phyloP scores from a whole-genome alignment of 2,797 vertebrate species.

The Platalea minor region DNA sequence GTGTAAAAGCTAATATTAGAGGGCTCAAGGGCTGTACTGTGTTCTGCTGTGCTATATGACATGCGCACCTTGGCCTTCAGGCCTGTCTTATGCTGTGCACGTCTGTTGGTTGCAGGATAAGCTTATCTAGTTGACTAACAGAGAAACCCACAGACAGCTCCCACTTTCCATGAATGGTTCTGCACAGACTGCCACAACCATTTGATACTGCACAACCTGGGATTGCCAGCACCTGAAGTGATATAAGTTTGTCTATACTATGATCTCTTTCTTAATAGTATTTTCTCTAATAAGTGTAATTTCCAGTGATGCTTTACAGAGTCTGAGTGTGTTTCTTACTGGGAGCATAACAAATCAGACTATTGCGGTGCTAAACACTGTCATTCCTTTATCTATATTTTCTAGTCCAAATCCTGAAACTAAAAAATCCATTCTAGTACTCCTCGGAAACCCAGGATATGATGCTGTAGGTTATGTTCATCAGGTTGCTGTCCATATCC shows the following conservation, averaged over 20 bases:
- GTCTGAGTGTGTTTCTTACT: not conserved
- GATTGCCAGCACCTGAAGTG: not conserved
- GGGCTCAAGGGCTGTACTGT: not conserved
- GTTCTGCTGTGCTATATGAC: not conserved
- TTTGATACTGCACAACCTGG: not conserved
- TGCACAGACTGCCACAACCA: not conserved
- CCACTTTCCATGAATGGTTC: not conserved
- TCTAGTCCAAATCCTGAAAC: not conserved
- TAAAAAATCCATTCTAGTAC: not conserved
- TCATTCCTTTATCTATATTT: not conserved
- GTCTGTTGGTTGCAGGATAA: not conserved
- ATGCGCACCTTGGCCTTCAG: not conserved
- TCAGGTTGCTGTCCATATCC: not conserved
- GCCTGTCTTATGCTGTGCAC: rapidly evolving
- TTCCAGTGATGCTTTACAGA: not conserved
- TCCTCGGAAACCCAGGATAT: not conserved
- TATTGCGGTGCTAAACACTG: not conserved
- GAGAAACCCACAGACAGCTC: not conserved
- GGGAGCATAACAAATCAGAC: not conserved
- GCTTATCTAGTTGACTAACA: not conserved
- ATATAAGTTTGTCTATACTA: not conserved
- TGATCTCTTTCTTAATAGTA: not conserved
- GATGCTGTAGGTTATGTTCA: not conserved
- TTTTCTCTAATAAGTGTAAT: not conserved
- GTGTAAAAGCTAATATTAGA: not conserved